Evolutionary conservation across 2,113 vertebrate genomes (phyloP), one percentile per base, ranked within the genome.

Genomic region (Trematomus loennbergii): DNA sequence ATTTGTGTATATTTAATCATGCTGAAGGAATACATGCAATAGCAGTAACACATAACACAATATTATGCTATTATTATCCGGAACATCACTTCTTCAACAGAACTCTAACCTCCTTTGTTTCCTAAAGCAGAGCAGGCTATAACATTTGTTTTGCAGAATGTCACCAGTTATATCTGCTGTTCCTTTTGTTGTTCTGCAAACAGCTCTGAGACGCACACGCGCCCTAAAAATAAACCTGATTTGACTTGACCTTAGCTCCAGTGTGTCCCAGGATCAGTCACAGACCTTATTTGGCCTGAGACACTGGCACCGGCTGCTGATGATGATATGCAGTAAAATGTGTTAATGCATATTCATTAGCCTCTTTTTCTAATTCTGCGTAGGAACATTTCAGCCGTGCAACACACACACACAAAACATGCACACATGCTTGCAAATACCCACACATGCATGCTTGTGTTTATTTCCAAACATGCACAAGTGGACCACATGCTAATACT

Each of bases 331-430:
- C 59, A 58, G 25, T 73, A 61, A 83, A 89, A 84, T 82, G 84
- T 86, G 76, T 67, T 84, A 22, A 87, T 91, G 72, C 82, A 90
- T 90, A 91, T 91, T 93, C 87, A 93, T 87, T 50, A 79, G 18
- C 13, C 25, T 64, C 71, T 40, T 66, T 81, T 81, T 36, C 12
- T 36, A 40, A 84, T 81, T 83, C 67, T 80, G 85, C 81, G 68
- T 46, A 61, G 29, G 48, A 84, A 83, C 81, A 70, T 78, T 79
- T 68, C 49, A 62, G 68, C 45, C 73, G 36, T 68, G 22, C 43
- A 46, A 45, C 40, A 63, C n/a, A 57, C 65, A 57, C 65, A 69
- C 46, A 46, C 70, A 60, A 29, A 29, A 29, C 29, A 29, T 29
- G 29, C 17, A 53, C 43, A 40, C 9, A 18, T n/a, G 15, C 22